phyloP scores from a whole-genome alignment of 2,113 vertebrate species.

The Gnathonemus longibarbis region DNA sequence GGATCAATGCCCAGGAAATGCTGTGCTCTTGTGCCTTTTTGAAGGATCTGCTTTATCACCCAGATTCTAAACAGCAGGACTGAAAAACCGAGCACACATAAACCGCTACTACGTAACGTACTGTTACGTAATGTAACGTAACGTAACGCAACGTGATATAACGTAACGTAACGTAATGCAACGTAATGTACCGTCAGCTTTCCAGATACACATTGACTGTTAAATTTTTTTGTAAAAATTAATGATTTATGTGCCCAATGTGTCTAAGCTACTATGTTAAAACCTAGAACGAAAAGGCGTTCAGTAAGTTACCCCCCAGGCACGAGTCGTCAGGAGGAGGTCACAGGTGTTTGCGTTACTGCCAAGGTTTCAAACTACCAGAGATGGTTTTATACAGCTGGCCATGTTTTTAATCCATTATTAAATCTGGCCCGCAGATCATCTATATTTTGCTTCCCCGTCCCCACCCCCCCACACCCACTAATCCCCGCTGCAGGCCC shows the following conservation, averaged over 20 bases:
- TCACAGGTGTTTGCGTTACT: not conserved
- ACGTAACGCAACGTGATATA: no score
- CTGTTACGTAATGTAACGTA: not conserved
- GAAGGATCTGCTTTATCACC: not conserved
- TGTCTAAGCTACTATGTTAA: not conserved
- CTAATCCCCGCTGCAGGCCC: not conserved
- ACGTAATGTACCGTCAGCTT: not conserved
- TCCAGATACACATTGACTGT: not conserved
- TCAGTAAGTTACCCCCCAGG: not conserved
- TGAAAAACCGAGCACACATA: not conserved
- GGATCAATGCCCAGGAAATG: not conserved
- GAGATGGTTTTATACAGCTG: not conserved
- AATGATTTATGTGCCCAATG: not conserved
- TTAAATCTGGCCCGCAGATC: not conserved
- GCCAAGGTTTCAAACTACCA: not conserved
- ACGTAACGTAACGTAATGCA: no score
- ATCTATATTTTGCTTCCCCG: not conserved
- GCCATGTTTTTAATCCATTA: not conserved
- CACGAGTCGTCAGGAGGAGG: not conserved
- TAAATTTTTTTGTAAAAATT: no score
- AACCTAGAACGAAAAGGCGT: not conserved
- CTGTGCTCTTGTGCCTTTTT: not conserved
- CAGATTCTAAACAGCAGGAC: not conserved
- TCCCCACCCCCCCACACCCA: not conserved
- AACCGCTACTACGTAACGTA: not conserved